Evolutionary conservation across 2,113 vertebrate genomes (phyloP).

Genomic region (Dipodomys ordii): DNA sequence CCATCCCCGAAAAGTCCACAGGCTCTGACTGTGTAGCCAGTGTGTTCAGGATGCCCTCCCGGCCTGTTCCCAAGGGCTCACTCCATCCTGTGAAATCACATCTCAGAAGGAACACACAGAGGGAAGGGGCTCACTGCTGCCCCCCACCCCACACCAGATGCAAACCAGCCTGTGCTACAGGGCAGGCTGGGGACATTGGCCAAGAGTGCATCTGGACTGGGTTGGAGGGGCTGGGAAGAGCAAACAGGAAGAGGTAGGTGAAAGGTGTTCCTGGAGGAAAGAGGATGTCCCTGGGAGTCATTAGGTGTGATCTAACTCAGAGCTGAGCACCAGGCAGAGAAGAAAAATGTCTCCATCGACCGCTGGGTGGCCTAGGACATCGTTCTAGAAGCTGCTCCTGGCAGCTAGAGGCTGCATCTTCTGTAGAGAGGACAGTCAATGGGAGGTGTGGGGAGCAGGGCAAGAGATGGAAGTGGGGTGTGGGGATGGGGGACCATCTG

Average conservation of each 20-base stretch:
- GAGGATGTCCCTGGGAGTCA: neutral
- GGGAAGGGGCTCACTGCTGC: neutral
- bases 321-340: neutral
- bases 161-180: neutral
- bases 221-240: neutral
- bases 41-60: neutral
- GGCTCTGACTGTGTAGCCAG: constrained; percentile 38
- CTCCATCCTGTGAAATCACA: constrained; percentile 55
- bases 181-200: neutral
- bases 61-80: constrained; percentile 40
- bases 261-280: neutral
- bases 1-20: constrained; percentile 67
- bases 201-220: neutral
- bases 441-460: neutral
- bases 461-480: neutral
- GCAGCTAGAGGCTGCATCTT: accelerated
- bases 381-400: no score
- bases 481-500: accelerated
- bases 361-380: accelerated
- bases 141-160: neutral
- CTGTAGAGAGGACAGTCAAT: accelerated
- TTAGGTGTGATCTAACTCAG: neutral
- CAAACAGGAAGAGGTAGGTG: neutral
- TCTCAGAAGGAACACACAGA: constrained; percentile 52
- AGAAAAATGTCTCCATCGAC: neutral